A percentile compares a stretch with the other conserved stretches of the same genome.
These are phyloP conservation scores for Gouania willdenowi DNA, from an alignment of 2,797 vertebrate species.

Conservation along the genomic window DNA sequence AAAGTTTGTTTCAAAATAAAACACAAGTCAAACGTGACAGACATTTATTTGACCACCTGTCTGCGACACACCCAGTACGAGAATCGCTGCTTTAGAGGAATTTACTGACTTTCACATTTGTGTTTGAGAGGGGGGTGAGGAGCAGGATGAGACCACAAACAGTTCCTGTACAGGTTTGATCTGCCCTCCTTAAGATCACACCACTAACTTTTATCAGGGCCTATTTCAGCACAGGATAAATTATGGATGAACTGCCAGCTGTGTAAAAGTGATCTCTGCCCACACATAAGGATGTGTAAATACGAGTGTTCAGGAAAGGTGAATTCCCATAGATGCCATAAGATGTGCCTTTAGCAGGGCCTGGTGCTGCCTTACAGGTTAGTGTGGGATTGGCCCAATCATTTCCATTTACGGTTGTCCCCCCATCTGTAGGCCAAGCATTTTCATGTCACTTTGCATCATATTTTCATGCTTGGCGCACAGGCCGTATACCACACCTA, in stretches of 20 bases:
- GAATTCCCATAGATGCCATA: conserved; percentile 49
- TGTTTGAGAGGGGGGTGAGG: conserved; percentile 4
- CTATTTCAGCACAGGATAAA: conserved; percentile 68
- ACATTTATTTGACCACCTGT: no score
- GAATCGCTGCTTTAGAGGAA: no score
- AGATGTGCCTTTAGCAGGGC: conserved; percentile 42
- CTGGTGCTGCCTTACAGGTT: conserved; percentile 22
- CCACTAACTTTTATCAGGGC: conserved; percentile 65
- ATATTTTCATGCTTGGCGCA: no score
- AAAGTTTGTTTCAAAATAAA: no score
- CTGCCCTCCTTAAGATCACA: conserved; percentile 58
- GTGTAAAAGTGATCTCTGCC: conserved; percentile 50
- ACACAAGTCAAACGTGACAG: no score
- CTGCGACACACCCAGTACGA: no score
- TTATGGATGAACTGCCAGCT: conserved; percentile 66
- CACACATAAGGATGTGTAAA: conserved; percentile 55
- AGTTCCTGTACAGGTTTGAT: conserved; percentile 47
- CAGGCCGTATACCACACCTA: no score
- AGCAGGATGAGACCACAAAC: conserved; percentile 24
- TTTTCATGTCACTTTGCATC: no score
- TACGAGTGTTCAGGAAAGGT: conserved; percentile 42
- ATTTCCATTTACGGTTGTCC: conserved; percentile 16
- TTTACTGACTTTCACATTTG: neutral
- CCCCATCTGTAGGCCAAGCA: no score
- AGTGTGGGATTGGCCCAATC: conserved; percentile 24